Evolutionary conservation across 2,797 vertebrate species (phyloP).

Genomic region (Acipenser transmontanus): DNA sequence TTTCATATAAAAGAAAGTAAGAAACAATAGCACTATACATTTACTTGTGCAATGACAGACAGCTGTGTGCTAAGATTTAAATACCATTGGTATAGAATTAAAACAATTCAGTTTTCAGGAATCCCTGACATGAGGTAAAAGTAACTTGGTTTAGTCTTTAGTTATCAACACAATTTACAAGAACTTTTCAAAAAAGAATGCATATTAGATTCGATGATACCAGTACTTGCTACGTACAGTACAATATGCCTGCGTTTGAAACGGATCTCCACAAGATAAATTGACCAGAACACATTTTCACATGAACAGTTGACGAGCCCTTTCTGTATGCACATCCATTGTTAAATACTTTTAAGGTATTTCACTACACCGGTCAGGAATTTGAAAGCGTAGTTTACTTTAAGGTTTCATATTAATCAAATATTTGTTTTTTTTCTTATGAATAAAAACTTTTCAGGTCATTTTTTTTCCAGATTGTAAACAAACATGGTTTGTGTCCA

Average conservation of each 20-base stretch:
- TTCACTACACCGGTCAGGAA: constrained; percentile 62
- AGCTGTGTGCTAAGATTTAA: constrained; percentile 75
- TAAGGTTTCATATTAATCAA: constrained; percentile 34
- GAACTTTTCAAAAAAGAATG: constrained; percentile 72
- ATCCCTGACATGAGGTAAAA: constrained; percentile 77
- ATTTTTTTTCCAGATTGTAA: not conserved
- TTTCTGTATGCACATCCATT: constrained; percentile 73
- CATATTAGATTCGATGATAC: constrained; percentile 62
- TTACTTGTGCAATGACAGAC: constrained; percentile 76
- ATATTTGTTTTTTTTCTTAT: constrained; percentile 14
- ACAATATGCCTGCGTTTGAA: constrained; percentile 70
- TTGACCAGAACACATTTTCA: constrained; percentile 53
- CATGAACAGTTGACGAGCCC: constrained; percentile 72
- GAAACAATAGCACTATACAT: constrained; percentile 66
- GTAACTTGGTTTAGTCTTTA: constrained; percentile 65
- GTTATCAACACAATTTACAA: constrained; percentile 55
- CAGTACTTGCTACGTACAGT: constrained; percentile 72
- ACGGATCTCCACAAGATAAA: constrained; percentile 59
- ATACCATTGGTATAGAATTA: constrained; percentile 64
- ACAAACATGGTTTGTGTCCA: not conserved
- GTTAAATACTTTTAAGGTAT: constrained; percentile 52
- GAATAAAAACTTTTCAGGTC: constrained; percentile 1
- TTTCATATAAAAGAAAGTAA: constrained; percentile 57
- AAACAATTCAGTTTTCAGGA: constrained; percentile 61
- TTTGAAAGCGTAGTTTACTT: constrained; percentile 53